Conservation (phyloP, 2,797 vertebrate genomes). For the Gobio occitaniae region DNA sequence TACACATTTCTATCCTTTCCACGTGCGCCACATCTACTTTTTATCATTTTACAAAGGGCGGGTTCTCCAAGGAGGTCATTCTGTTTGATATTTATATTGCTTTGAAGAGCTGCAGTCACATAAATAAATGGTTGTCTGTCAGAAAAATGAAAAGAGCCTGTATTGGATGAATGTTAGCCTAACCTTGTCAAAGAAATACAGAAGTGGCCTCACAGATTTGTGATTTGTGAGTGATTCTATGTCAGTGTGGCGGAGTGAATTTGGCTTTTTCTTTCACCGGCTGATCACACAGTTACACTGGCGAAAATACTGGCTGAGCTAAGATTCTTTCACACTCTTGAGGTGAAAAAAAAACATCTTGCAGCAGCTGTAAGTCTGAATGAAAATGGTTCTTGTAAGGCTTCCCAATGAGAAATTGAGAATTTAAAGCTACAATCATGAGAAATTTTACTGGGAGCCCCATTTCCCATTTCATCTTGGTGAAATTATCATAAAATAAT, state of each 20-base stretch:
- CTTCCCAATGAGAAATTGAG: not conserved
- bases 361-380: not conserved
- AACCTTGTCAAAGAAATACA: constrained; percentile 51
- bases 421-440: not conserved
- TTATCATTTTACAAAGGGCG: constrained; percentile 9
- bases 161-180: constrained; percentile 30
- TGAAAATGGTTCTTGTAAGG: constrained; percentile 4
- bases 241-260: not conserved
- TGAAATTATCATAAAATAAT: not conserved
- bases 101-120: constrained; percentile 29
- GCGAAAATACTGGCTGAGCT: not conserved
- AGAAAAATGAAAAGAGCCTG: constrained; percentile 6
- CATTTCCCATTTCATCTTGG: not conserved
- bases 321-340: constrained; percentile 1
- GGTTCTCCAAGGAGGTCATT: constrained; percentile 13
- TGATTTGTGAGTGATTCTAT: constrained; percentile 25
- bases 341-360: not conserved
- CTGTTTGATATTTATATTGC: constrained; percentile 7
- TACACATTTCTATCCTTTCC: not conserved
- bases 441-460: not conserved
- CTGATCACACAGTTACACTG: not conserved
- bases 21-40: not conserved
- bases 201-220: constrained; percentile 36
- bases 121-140: constrained; percentile 19
- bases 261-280: constrained; percentile 6